These are phyloP conservation scores for Adrianichthys oophorus DNA, from an alignment of 2,797 vertebrate genomes.

Conservation along the genomic window DNA sequence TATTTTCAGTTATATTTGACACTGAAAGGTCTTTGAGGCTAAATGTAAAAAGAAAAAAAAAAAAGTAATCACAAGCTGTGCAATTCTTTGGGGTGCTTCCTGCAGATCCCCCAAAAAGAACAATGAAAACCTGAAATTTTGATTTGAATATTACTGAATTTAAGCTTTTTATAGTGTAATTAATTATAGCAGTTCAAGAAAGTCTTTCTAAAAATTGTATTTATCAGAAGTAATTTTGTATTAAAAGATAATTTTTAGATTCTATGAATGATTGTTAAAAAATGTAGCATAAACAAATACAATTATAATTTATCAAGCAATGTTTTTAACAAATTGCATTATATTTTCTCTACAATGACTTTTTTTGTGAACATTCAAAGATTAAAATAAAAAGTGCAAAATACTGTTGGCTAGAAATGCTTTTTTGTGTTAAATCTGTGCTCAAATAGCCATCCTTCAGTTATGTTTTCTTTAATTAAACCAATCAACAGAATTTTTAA, in stretches of 20 bases:
- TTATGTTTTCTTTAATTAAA: too few species aligned
- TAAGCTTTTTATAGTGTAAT: conserved; percentile 33
- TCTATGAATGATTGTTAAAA: conserved; percentile 55
- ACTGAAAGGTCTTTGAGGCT: conserved; percentile 17
- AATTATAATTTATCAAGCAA: conserved; percentile 71
- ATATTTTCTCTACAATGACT: conserved; percentile 67
- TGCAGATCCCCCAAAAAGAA: conserved; percentile 29
- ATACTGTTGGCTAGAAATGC: background rate
- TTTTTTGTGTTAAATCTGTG: too few species aligned
- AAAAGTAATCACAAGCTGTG: conserved; percentile 18
- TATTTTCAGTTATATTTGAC: conserved; percentile 15
- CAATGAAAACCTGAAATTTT: conserved; percentile 42
- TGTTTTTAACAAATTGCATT: conserved; percentile 68
- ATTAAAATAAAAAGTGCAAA: conserved; percentile 33
- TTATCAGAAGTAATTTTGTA: conserved; percentile 65
- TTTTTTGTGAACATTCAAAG: conserved; percentile 54
- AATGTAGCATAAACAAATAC: conserved; percentile 62
- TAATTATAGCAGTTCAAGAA: conserved; percentile 50
- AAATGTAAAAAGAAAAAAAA: conserved; percentile 35
- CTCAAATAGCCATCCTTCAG: too few species aligned
- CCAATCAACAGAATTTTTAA: too few species aligned
- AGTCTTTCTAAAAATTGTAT: conserved; percentile 64
- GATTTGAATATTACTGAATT: conserved; percentile 49
- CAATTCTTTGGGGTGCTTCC: conserved; percentile 26
- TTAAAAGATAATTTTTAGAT: conserved; percentile 45